Base-by-base conservation (phyloP, 1,140 invertebrate genomes). In the Zophobas atratus region DNA sequence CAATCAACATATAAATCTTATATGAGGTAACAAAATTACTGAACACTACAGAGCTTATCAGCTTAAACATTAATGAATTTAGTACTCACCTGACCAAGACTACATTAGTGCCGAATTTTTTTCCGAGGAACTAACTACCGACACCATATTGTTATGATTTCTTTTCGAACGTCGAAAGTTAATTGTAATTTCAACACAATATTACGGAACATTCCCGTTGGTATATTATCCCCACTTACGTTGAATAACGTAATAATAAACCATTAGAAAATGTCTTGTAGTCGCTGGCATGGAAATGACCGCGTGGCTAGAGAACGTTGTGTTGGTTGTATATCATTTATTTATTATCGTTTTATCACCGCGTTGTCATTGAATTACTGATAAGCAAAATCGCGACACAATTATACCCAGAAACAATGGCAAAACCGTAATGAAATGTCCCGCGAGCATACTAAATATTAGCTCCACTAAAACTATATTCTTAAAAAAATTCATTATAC, bases 291-390 rank as follows among this genome's bases (percentile, higher is more conserved):
- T 55, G 71, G 71, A 73, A 73, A 46, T 73, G 71, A 73, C 36
- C 38, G 71, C 71, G 71, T 73, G 71, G 71, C 71, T 34, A 20
- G 20, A 8, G 39, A 8, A n/a, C 1, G 71, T 56, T 41, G 8
- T 49, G 49, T 55, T 73, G 71, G 71, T 73, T 73, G 71, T 73
- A 53, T 73, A 73, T 51, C 34, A 33, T 72, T 60, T 60, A 60
- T 60, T 67, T 67, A 20, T 67, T 67, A 67, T 67, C 60, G 33
- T 2, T 67, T 1, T 20, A 38, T 4, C 43, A 4, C 43, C 43
- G 43, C 43, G 43, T 20, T 20, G 20, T 20, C 20, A 20, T 20
- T 55, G 32, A 6, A 35, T 60, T 2, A 32, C 35, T 60, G 56
- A 60, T 60, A 60, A 60, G 34, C 32, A 46, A 20, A 20, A 3